Evolutionary conservation across 2,888 invertebrate genomes (phyloP), one percentile per base, ranked within the genome.

Genomic region (Cataglyphis albicans): DNA sequence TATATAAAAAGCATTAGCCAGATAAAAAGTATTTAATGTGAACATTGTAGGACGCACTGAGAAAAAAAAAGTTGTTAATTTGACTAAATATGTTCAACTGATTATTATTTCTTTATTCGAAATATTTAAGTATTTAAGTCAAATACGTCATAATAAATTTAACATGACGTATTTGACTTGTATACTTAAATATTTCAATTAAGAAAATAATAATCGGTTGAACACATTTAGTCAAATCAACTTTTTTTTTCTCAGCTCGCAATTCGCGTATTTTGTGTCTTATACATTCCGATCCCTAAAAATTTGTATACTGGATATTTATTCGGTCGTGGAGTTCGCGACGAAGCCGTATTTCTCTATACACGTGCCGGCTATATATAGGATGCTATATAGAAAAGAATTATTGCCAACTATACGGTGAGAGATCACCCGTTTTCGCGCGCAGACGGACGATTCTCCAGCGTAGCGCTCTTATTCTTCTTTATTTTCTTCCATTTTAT

Each of bases 401-500:
- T 82, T 82, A 82, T 82, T 82, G 75, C 70, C 25, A 12, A 72
- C 67, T 29, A 65, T 55, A 70, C 70, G 70, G 59, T 84, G 82
- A 84, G 82, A 82, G 84, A 84, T 84, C 82, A 72, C 82, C 68
- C 65, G 82, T 76, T 84, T 78, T 57, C 72, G 48, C 41, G 55
- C 72, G 48, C 41, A 67, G 65, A 74, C 55, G 65, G 83, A 76
- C 68, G 76, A 76, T 82, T 67, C 78, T 67, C 82, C 15, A 82
- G 61, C 61, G 82, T 67, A 61, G 52, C 64, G 48, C 67, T 65
- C 72, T 81, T 74, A 72, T 74, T 81, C 64, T 74, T 81, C 74
- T 74, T 74, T 81, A 81, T 82, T 78, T 82, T 78, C 67, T n/a
- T 63, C 61, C 68, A 48, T 67, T 82, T 78, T 82, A 67, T 78